Conservation (phyloP, 1,140 invertebrate species). For the Polypedilum vanderplanki region DNA sequence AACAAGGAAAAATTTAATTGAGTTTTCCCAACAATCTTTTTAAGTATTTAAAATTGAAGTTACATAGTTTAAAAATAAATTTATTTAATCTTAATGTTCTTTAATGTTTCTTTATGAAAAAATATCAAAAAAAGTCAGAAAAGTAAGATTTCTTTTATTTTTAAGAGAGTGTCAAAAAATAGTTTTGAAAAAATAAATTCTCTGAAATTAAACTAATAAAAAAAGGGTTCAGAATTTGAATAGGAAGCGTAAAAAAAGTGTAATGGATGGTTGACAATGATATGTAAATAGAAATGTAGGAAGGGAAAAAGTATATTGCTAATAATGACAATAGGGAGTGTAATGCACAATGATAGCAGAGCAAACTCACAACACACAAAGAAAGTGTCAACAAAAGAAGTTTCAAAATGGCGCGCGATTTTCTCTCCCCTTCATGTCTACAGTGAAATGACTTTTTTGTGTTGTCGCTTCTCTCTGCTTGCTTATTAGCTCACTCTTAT, state of each 20-base stretch:
- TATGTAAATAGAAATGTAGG: not conserved
- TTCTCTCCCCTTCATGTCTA: not conserved
- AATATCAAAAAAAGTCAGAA: no score
- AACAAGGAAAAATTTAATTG: no score
- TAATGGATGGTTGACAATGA: conserved; percentile 26
- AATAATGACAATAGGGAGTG: conserved; percentile 10
- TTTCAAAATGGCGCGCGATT: conserved; percentile 21
- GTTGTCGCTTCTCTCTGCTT: not conserved
- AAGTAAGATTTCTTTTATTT: no score
- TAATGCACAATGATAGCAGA: not conserved
- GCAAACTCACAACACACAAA: not conserved
- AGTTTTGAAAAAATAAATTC: no score
- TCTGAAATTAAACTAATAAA: no score
- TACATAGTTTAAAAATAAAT: no score
- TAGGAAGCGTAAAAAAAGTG: not conserved
- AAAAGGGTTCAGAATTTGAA: not conserved
- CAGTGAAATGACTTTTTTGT: not conserved
- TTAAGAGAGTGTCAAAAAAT: no score
- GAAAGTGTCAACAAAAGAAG: conserved; percentile 27
- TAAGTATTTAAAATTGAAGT: no score
- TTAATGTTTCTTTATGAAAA: no score
- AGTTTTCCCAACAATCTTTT: no score
- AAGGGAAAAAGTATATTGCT: conserved; percentile 9
- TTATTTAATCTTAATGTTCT: no score
- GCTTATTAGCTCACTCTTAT: no score